These are phyloP conservation scores for Ochlodes sylvanus DNA, from an alignment of 2,888 invertebrate species.

Conservation along the genomic window DNA sequence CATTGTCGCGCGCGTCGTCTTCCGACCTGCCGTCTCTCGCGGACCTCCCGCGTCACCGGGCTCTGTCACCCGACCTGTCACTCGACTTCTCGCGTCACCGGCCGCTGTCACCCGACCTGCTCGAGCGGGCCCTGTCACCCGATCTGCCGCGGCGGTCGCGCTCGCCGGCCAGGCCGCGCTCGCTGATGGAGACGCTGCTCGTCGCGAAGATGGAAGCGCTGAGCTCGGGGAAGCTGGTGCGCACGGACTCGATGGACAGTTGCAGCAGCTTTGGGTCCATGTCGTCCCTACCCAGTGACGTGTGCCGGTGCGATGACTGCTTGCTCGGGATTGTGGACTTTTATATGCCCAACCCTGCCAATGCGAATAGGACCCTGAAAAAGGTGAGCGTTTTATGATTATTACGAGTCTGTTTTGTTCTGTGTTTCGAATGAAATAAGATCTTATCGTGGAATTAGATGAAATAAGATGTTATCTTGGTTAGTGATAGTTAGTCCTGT, in stretches of 20 bases:
- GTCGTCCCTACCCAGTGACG: conserved; percentile 89
- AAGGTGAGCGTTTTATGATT: conserved; percentile 81
- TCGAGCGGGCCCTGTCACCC: conserved; percentile 74
- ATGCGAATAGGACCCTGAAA: conserved; percentile 81
- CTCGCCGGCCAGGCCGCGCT: conserved; percentile 87
- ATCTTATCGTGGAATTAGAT: too few relatives aligned
- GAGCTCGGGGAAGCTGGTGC: conserved; percentile 84
- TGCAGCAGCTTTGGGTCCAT: conserved; percentile 89
- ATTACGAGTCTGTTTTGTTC: background rate
- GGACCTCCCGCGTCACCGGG: conserved; percentile 64
- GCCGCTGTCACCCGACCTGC: conserved; percentile 72
- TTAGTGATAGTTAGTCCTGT: too few relatives aligned
- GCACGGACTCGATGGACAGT: conserved; percentile 92
- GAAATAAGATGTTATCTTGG: too few relatives aligned
- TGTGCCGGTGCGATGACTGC: conserved; percentile 94
- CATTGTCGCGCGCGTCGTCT: conserved; percentile 78
- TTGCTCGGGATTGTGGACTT: conserved; percentile 92
- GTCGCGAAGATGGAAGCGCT: conserved; percentile 93
- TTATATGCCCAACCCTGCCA: conserved; percentile 84
- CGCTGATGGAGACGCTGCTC: conserved; percentile 92
- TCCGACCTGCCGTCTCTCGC: conserved; percentile 66
- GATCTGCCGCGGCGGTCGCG: conserved; percentile 72
- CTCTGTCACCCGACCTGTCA: conserved; percentile 73
- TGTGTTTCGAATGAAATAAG: background rate
- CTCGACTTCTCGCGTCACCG: conserved; percentile 65